These are phyloP conservation scores for Protula sp. DNA, from an alignment of 2,888 invertebrate species.

Conservation along the genomic window DNA sequence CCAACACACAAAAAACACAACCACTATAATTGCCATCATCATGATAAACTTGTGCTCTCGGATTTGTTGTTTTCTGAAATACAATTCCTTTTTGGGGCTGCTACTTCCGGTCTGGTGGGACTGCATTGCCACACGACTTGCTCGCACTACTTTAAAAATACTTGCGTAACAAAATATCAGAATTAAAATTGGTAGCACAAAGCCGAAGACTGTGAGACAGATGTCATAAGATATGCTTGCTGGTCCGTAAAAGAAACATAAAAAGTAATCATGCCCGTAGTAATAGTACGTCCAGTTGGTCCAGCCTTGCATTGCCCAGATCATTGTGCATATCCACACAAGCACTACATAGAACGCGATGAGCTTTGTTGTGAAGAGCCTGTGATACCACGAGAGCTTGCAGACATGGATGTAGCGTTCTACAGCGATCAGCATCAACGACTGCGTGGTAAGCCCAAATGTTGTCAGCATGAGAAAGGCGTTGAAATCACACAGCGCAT, in stretches of 20 bases:
- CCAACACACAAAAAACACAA: not conserved
- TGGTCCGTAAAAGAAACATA: not conserved
- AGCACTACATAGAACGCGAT: not conserved
- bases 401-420: constrained; percentile 17
- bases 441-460: constrained; percentile 14
- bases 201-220: not conserved
- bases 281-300: not conserved
- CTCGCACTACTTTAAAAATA: not conserved
- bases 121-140: not conserved
- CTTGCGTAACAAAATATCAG: not conserved
- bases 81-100: not conserved
- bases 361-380: not conserved
- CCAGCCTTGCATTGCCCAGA: constrained; percentile 12
- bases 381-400: not conserved
- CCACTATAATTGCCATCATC: not conserved
- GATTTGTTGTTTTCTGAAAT: not conserved
- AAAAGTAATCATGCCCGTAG: not conserved
- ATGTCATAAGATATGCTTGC: not conserved
- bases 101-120: not conserved
- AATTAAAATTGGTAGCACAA: not conserved
- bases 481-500: constrained; percentile 12
- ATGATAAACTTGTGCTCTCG: not conserved
- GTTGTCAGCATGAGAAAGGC: constrained; percentile 15
- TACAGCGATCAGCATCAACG: constrained; percentile 16
- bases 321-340: constrained; percentile 9